Conservation (phyloP, 2,888 invertebrate species). For the Hemithea aestivaria region DNA sequence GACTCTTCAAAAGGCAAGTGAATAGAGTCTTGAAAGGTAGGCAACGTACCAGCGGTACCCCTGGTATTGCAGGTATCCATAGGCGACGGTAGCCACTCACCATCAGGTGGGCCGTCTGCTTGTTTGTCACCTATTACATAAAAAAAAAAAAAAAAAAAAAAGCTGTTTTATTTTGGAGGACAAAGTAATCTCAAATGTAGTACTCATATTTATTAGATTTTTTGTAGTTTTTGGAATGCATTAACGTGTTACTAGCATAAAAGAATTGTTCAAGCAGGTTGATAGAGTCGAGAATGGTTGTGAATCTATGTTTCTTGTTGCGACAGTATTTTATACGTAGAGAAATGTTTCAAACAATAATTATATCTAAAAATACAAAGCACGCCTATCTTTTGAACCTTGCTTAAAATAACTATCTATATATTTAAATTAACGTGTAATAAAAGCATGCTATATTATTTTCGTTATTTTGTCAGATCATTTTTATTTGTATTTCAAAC, state of each 20-base stretch:
- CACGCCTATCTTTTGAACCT: conserved; percentile 12
- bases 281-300: conserved; percentile 59
- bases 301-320: conserved; percentile 61
- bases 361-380: conserved; percentile 10
- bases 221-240: conserved; percentile 18
- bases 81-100: no score
- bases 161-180: conserved; percentile 20
- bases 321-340: conserved; percentile 38
- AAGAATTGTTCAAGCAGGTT: conserved; percentile 29
- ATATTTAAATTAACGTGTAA: neutral
- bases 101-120: no score
- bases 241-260: conserved; percentile 27
- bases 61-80: no score
- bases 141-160: no score
- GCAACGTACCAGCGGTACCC: no score
- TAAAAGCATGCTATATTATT: neutral
- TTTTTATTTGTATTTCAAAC: no score
- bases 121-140: no score
- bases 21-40: no score
- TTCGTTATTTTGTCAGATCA: neutral
- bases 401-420: neutral
- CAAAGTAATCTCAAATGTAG: conserved; percentile 31
- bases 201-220: conserved; percentile 27
- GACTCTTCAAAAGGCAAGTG: no score
- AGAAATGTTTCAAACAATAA: conserved; percentile 17